Base-by-base conservation (phyloP, 2,113 vertebrate genomes). In the Carassius auratus region DNA sequence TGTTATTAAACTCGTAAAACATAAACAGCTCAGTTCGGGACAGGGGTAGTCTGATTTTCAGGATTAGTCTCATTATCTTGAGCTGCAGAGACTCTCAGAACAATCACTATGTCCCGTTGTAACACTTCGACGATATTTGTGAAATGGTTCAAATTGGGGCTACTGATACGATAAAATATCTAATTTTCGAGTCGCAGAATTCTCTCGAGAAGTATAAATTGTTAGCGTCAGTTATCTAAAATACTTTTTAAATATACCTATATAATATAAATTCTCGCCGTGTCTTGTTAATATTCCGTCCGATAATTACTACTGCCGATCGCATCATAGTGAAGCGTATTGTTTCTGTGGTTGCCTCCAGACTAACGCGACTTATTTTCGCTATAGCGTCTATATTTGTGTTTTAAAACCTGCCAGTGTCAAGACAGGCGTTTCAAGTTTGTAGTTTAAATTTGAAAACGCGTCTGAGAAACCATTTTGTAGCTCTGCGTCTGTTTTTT, bases 1-100 rank as follows among this genome's bases (percentile, higher is more conserved):
- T 78, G 77, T 64, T 64, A 26, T 45, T 48, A 15, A 64, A 80
- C 78, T 48, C 12, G 21, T 66, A 87, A 86, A 90, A 90, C 59
- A 66, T 19, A 81, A 81, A 62, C n/a, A 15, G n/a, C n/a, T 64
- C 59, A 66, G 59, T 66, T 64, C 14, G 38, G 78, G 59, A 81
- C 59, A 14, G 59, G 26, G 78, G 1, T 66, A 81, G 66, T 81
- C 59, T 80, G 7, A 80, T 80, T 1, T 81, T 45, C 59, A 19
- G 59, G 78, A 81, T 81, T 81, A 81, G 59, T 81, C n/a, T 81
- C 36, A n/a, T 79, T 79, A 79, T 79, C 59, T 81, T 64, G 38
- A 52, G 17, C 76, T 57, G 45, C 50, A 26, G 45, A 30, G 84
- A 78, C 74, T 38, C 71, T 23, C 36, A 23, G 42, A n/a, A 75